phyloP scores from a whole-genome alignment of 2,888 invertebrate species.

The Eugnorisma glareosa region DNA sequence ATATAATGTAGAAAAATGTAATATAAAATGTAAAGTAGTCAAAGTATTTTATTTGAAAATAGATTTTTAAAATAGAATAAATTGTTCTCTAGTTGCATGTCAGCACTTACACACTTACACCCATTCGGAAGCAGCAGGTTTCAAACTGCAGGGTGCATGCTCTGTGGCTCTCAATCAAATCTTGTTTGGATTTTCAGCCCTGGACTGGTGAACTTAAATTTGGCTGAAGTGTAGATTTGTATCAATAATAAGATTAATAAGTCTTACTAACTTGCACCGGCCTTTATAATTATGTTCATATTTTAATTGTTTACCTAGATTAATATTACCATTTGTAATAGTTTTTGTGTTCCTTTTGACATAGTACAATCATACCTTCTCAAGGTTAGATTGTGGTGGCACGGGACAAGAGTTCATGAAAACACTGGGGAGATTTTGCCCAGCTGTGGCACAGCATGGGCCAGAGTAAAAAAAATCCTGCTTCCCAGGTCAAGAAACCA shows the following conservation, averaged over 20 bases:
- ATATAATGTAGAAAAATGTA: slow-evolving; percentile 26
- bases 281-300: background rate
- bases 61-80: background rate
- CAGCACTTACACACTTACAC: background rate
- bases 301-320: background rate
- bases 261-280: background rate
- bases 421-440: background rate
- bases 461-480: background rate
- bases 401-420: background rate
- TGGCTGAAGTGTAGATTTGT: background rate
- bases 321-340: background rate
- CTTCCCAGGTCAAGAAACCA: background rate
- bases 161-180: background rate
- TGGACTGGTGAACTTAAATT: background rate
- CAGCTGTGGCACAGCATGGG: background rate
- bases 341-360: background rate
- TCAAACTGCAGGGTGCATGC: background rate
- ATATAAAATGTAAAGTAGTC: slow-evolving; percentile 14
- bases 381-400: background rate
- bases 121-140: background rate
- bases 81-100: background rate
- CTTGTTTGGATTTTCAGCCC: background rate
- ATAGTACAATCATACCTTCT: background rate
- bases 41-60: background rate
- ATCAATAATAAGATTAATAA: background rate